Evolutionary conservation across 30 jellyfish, hydroid and myxozoan genomes (phyloP), one percentile per base, ranked within the genome.

Genomic region (Mastigias papua): DNA sequence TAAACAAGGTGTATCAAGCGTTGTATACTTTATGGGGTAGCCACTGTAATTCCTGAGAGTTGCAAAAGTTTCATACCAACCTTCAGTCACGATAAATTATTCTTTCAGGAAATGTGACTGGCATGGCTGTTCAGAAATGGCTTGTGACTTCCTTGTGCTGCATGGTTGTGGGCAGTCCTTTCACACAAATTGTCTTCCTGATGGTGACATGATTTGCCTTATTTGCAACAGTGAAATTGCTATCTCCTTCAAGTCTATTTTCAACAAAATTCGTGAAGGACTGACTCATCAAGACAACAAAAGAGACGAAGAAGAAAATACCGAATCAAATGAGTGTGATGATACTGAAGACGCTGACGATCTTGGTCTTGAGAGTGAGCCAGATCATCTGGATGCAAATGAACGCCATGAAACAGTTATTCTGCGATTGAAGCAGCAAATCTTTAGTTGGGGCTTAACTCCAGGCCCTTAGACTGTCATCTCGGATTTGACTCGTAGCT

Each of bases 141-240:
- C 63, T 26, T 2, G 33, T 9, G 63, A 70, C 34, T 74, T 50
- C 86, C 28, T 48, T 73, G 57, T 78, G 28, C 48, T 78, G 62
- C 89, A 78, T 51, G 89, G 89, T 16, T 78, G 86, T 29, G 86
- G 86, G 16, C 86, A 74, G 25, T 74, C 86, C 33, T 74, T 74
- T 48, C 86, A 74, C 86, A 27, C 34, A 26, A 27, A 28, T 6
- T 74, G 49, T 51, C 62, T 74, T 23, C 72, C 72, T 42, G 27
- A 78, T 2, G 89, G 89, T 27, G 60, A 57, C 20, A 3, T 30
- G 37, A 37, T 60, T 1, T 78, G 86, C 48, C 3, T 10, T 21
- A 74, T 74, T 23, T 74, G 86, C 86, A 46, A 48, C 26, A 57
- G 21, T 15, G 86, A 29, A 46, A 0, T 74, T 7, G 62, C 71